Evolutionary conservation across 2,888 invertebrate species (phyloP), one percentile per base, ranked within the genome.

Genomic region (Lasiommata megera): DNA sequence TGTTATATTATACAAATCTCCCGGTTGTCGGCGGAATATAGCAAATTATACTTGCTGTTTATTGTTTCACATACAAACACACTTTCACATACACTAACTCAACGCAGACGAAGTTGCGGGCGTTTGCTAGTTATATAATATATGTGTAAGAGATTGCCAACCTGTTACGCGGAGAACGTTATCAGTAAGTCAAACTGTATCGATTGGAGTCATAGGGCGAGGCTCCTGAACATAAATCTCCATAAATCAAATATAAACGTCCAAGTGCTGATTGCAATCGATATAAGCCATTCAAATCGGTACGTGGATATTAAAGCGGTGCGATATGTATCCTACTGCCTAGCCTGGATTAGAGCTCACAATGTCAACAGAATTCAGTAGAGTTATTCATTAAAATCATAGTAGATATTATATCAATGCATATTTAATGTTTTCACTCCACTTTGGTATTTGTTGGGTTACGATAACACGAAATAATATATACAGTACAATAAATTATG

Each of bases 221-320:
- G 47, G 29, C 29, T 55, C 16, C 38, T 34, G 17, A 7, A 40
- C 31, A 47, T 31, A 38, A 47, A 55, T 40, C 40, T 55, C 34
- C 29, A 48, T 55, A 55, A 48, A 48, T 40, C 47, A 46, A 38
- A 54, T 55, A 34, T 55, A 41, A 29, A 29, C 48, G 41, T 47
- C 34, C 12, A 16, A 54, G 50, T 51, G 43, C 53, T 40, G 48
- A 55, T 55, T 48, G 40, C 55, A 31, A 55, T 55, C 55, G 34
- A 48, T 48, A 48, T 51, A 55, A 48, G 38, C 55, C 40, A 48
- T 55, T 55, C 28, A 47, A 31, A 40, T 47, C 48, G 34, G 47
- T 37, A 53, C 37, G 17, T 55, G 38, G 41, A 48, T 17, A 48
- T 48, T 48, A 55, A 46, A 50, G 38, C 38, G 29, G 50, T 29